phyloP scores from a whole-genome alignment of 1,140 invertebrate species.

The Drusus annulatus region DNA sequence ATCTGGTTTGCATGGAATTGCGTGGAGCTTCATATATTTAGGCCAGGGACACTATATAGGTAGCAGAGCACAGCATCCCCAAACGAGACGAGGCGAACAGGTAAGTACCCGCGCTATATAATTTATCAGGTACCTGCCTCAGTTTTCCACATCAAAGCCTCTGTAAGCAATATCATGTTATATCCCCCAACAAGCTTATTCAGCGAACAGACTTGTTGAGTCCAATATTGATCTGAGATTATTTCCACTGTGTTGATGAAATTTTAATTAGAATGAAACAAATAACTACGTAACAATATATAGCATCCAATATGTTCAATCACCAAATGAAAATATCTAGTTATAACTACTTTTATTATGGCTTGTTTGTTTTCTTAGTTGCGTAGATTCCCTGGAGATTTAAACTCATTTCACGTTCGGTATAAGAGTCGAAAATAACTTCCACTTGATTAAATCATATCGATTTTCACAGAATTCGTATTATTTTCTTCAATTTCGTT shows the following conservation, averaged over 20 bases:
- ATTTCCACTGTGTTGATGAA: neutral
- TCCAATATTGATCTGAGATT: constrained; percentile 15
- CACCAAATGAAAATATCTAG: neutral
- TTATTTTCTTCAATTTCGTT: no score
- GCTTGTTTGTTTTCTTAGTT: neutral
- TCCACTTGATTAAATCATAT: neutral
- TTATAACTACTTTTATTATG: neutral
- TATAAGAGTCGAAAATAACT: neutral
- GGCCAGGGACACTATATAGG: neutral
- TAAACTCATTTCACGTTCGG: neutral
- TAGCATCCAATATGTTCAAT: neutral
- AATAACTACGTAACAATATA: neutral
- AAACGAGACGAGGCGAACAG: neutral
- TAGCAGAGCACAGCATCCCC: neutral
- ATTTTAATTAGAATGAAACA: neutral
- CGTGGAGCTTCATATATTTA: neutral
- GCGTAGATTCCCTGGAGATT: neutral
- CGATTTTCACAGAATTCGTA: no score
- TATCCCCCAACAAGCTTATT: no score
- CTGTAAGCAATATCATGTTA: neutral
- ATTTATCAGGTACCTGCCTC: neutral
- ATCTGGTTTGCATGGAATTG: neutral
- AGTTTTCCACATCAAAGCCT: neutral
- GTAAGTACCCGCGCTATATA: neutral
- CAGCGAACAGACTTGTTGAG: constrained; percentile 12